Evolutionary conservation across 2,113 vertebrate genomes (phyloP), one percentile per base, ranked within the genome.

Genomic region (Dromiciops gliroides): DNA sequence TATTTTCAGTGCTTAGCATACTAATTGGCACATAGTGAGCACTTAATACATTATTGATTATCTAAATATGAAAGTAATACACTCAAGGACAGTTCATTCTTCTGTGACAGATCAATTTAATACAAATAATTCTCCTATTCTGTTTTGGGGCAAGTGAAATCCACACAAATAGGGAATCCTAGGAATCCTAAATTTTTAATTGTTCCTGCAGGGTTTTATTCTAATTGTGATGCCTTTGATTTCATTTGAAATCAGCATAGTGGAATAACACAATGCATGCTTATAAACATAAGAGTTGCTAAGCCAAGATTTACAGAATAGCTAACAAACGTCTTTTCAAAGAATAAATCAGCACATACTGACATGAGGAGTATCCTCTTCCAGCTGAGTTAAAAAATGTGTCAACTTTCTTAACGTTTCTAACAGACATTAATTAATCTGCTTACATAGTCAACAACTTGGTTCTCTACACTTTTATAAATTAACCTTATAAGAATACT

Each of bases 261-360:
- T 90, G 92, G 90, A 93, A 28, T 51, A 51, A 31, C 26, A 56
- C 8, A 28, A 10, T 56, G 53, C 26, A 24, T 56, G 28, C 56
- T 12, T 12, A 67, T 67, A 67, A 67, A 14, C 16, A 37, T 37
- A 67, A 67, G 28, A 67, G 31, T 37, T 67, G 16, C 28, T 67
- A 67, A 67, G 28, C 31, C 31, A 3, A 14, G 31, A 67, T 51
- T 31, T 89, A 10, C 51, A 91, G 8, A 94, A 12, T 48, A 50
- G 47, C 52, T 89, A 91, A 93, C 48, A 90, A 89, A 50, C 50
- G 23, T 60, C 92, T 93, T 60, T 37, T 92, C 91, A 94, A 49
- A n/a, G 31, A 90, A 53, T 89, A 94, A 89, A 48, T 75, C 92
- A 89, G 48, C 49, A 26, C n/a, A 24, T 90, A 12, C 8, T 92